Base-by-base conservation (phyloP, 2,113 vertebrate species). In the Grammomys surdaster region DNA sequence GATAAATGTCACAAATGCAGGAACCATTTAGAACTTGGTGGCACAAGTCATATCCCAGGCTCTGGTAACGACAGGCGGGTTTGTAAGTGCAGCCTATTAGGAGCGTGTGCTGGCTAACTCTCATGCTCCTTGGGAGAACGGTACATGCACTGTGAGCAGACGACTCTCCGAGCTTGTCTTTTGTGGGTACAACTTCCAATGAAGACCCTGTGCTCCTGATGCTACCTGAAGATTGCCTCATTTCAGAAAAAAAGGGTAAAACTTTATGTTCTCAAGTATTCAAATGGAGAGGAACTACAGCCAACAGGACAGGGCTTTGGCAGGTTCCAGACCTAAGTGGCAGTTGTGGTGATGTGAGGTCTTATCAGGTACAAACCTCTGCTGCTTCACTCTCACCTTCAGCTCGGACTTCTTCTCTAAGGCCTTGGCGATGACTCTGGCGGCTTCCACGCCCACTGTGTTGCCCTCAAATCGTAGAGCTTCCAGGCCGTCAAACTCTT, bases 391-490 rank as follows among this genome's bases (percentile, higher is more conserved):
- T 33, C 98, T 98, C 92, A 99, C 99, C 99, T 99, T 99, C 87
- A 99, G 98, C 69, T 99, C 98, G 0, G 98, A 98, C 98, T 99
- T 99, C 67, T 99, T 99, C 98, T 99, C 99, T 77, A 99, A 98
- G 43, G 99, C 99, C 97, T 99, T 99, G 88, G 99, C 99, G 3
- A 99, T 99, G 97, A 99, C 99, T 95, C 98, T 98, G 65, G 99
- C 99, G 0, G 99, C 99, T 67, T 99, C 99, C 97, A 99, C 99
- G 0, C 99, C 99, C 8, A 99, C 96, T 0, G 99, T 99, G 98
- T 99, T 99, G 58, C 99, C 99, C 98, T 99, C 99, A 89, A 99
- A 96, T 16, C 99, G 98, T 96, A 99, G 98, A 6, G 99, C 99
- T 97, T 99, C 98, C 54, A 99, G 97, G 67, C 98, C 99, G 31